Conservation (phyloP, 2,797 vertebrate genomes). For the Lagorchestes hirsutus region DNA sequence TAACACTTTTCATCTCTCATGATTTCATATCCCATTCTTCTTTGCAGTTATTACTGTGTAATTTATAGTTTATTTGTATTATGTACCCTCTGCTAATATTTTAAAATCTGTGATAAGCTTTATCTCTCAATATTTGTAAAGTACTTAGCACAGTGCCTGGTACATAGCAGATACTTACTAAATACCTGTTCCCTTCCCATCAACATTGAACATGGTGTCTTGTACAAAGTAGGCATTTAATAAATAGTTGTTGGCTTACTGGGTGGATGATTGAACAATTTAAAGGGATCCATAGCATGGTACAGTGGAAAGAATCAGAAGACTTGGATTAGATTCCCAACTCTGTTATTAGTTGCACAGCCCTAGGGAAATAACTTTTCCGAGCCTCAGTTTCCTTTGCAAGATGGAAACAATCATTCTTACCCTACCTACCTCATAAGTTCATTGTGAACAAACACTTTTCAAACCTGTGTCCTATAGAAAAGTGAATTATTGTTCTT, state of each 20-base stretch:
- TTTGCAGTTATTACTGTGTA: not conserved
- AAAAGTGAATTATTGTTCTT: not conserved
- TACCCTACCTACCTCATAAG: not conserved
- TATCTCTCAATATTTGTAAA: not conserved
- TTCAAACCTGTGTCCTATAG: not conserved
- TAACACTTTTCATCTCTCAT: not conserved
- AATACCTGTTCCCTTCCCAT: fast-evolving
- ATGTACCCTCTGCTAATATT: not conserved
- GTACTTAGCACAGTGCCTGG: not conserved
- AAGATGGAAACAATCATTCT: not conserved
- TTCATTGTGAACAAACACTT: not conserved
- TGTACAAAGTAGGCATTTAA: not conserved
- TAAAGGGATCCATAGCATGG: not conserved
- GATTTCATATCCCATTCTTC: not conserved
- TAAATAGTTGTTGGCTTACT: not conserved
- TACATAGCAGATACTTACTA: fast-evolving
- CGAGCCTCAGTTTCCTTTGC: not conserved
- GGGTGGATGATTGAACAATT: not conserved
- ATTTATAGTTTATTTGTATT: not conserved
- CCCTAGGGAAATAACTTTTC: not conserved
- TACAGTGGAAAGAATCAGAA: not conserved
- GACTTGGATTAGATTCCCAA: not conserved
- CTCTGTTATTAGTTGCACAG: not conserved
- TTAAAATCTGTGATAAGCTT: not conserved
- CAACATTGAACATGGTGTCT: not conserved